Evolutionary conservation across 2,113 vertebrate species (phyloP).

Genomic region (Mionectes macconnelli): DNA sequence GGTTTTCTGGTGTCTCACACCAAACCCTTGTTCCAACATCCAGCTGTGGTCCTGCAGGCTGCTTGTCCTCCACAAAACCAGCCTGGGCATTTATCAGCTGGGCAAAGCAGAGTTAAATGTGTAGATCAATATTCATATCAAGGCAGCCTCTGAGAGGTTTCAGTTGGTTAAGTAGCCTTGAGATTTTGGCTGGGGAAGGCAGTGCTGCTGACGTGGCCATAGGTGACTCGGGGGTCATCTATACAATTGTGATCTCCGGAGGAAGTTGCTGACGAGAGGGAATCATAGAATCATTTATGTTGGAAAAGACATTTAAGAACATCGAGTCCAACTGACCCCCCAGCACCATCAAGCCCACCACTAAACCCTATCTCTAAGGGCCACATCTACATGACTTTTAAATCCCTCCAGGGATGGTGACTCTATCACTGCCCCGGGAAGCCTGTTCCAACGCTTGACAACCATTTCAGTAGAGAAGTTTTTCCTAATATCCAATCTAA

Average conservation of each 20-base stretch:
- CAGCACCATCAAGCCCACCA: neutral
- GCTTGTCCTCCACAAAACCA: rapidly evolving
- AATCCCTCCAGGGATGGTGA: neutral
- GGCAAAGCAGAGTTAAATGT: neutral
- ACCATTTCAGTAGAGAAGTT: neutral
- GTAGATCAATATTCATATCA: neutral
- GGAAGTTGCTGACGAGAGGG: neutral
- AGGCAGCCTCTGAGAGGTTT: neutral
- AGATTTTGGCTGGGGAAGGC: neutral
- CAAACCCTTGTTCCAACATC: neutral
- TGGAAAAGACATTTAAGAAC: neutral
- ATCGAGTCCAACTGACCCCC: neutral
- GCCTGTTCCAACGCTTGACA: neutral
- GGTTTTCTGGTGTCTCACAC: neutral
- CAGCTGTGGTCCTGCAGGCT: rapidly evolving
- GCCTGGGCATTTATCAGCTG: neutral
- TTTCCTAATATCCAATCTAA: neutral
- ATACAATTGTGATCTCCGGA: neutral
- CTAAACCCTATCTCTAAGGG: neutral
- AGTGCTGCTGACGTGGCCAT: neutral
- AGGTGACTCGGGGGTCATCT: neutral
- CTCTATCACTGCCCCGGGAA: neutral
- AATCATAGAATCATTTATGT: neutral
- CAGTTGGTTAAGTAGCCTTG: neutral
- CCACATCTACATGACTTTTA: neutral